Evolutionary conservation across 92 coral and sea anemone species (phyloP), one percentile per base, ranked within the genome.

Genomic region (Porites lobata): DNA sequence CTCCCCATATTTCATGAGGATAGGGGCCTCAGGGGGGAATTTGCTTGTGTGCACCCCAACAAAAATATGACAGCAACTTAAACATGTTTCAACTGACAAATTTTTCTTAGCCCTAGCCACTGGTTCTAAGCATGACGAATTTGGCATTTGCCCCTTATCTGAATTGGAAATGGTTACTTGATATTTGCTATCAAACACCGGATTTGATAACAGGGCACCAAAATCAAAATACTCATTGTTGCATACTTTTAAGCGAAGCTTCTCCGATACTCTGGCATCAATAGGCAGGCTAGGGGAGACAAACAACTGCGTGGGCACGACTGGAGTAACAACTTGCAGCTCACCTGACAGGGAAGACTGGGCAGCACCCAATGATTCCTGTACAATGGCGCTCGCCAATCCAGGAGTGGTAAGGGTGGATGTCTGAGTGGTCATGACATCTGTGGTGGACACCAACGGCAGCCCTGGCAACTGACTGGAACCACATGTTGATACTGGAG

Each of bases 21-120:
- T 1, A 24, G 26, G 26, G 1, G 26, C 91, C 88, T 87, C 94
- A 75, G 26, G 64, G 69, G 94, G 88, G 47, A 50, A 91, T 51
- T 72, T 87, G 51, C 84, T 74, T 53, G 80, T 80, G 29, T 91
- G 86, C 38, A 85, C 64, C 12, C 85, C 90, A 13, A 90, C 92
- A 85, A 72, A 72, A 58, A 57, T 22, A 56, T 77, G 91, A 68
- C 87, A 91, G 61, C 84, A 54, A 67, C 66, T 62, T 17, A 53
- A 13, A 91, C 94, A 91, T 21, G 65, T 17, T 43, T 87, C 94
- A 57, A 87, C 87, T 52, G 72, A 75, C 59, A 63, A 68, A 26
- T 20, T 80, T 53, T 69, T 72, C 65, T 86, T 86, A 11, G 93
- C 24, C 61, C 76, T 86, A 29, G 59, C 20, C 22, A 86, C 83